Percentiles rank a stretch among this genome's conserved stretches.
Conservation (phyloP, 1,140 invertebrate species). For the Brachionus sp. region DNA sequence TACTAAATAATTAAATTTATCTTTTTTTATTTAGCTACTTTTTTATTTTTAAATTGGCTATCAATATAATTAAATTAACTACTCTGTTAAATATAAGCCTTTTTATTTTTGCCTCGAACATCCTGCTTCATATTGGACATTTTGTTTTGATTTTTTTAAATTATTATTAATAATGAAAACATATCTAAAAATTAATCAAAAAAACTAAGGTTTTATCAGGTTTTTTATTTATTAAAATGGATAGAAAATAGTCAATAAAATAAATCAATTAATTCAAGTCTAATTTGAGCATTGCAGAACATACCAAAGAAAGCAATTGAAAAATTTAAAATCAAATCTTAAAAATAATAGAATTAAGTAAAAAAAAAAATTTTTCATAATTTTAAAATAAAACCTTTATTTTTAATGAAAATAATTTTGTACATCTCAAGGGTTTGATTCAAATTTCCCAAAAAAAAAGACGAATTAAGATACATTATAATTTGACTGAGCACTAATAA, state of each 20-base stretch:
- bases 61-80: too few species aligned
- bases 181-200: not conserved
- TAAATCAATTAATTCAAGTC: constrained; percentile 34
- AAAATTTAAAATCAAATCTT: constrained; percentile 7
- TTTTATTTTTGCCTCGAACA: constrained; percentile 51
- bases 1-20: too few species aligned
- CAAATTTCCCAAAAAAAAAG: constrained; percentile 26
- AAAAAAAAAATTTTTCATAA: not conserved
- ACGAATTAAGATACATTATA: not conserved
- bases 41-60: too few species aligned
- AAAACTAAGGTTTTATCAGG: too few species aligned
- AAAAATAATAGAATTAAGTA: not conserved
- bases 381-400: not conserved
- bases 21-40: too few species aligned
- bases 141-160: not conserved
- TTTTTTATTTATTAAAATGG: not conserved
- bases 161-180: too few species aligned
- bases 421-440: not conserved
- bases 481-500: not conserved
- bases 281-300: constrained; percentile 20
- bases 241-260: not conserved
- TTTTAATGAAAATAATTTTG: not conserved
- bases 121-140: constrained; percentile 50
- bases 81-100: constrained; percentile 45
- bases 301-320: not conserved